Conservation (phyloP, 2,888 invertebrate species). For the Ypsolopha sequella region DNA sequence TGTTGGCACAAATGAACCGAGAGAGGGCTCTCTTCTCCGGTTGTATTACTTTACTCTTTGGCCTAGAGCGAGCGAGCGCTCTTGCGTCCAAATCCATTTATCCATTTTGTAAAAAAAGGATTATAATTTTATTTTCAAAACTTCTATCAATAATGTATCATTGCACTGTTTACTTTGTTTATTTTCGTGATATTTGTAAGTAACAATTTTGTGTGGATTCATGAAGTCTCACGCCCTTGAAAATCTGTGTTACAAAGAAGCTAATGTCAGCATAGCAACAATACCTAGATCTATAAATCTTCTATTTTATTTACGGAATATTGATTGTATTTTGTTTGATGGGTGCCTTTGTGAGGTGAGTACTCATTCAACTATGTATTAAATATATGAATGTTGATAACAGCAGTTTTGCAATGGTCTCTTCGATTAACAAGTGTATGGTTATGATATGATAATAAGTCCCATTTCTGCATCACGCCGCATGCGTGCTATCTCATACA, state of each 20-base stretch:
- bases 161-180: neutral
- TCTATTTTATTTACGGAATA: conserved; percentile 32
- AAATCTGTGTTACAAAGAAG: conserved; percentile 50
- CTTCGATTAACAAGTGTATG: neutral
- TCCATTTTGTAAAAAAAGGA: too few relatives aligned
- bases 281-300: conserved; percentile 40
- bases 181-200: neutral
- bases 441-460: neutral
- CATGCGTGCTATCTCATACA: neutral
- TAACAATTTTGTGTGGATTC: neutral
- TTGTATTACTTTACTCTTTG: too few relatives aligned
- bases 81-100: too few relatives aligned
- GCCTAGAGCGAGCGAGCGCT: too few relatives aligned
- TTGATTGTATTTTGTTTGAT: conserved; percentile 24
- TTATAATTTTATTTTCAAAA: too few relatives aligned
- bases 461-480: neutral
- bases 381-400: neutral
- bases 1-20: too few relatives aligned
- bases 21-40: too few relatives aligned
- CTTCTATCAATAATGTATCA: conserved; percentile 13
- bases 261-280: conserved; percentile 67
- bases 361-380: conserved; percentile 6
- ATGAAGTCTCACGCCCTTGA: conserved; percentile 56
- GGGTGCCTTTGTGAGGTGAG: conserved; percentile 52
- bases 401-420: neutral